A percentile compares a stretch with the other conserved stretches of the same genome.
Conservation (phyloP, 2,888 invertebrate genomes). For the Charanyca ferruginea region DNA sequence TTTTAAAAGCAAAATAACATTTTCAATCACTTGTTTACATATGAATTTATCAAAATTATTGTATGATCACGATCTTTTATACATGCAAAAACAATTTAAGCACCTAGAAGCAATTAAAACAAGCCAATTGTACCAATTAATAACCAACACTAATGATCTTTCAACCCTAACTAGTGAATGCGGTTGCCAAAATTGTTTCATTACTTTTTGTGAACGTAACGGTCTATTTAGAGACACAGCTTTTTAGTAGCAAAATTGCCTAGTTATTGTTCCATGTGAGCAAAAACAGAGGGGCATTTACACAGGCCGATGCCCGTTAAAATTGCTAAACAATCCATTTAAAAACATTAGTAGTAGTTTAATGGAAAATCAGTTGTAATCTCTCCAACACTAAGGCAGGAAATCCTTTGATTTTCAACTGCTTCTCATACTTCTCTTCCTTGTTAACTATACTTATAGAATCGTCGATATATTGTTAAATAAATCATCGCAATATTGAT, state of each 20-base stretch:
- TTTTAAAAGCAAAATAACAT: neutral
- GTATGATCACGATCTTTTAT: slow-evolving; percentile 2
- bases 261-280: slow-evolving; percentile 68
- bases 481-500: slow-evolving; percentile 54
- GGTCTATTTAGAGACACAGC: slow-evolving; percentile 69
- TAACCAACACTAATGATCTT: neutral
- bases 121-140: neutral
- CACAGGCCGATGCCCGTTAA: slow-evolving; percentile 61
- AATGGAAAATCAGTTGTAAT: slow-evolving; percentile 47
- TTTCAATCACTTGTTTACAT: neutral
- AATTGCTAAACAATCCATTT: slow-evolving; percentile 50
- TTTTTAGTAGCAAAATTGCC: slow-evolving; percentile 68
- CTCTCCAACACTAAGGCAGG: slow-evolving; percentile 12
- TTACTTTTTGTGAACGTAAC: slow-evolving; percentile 72
- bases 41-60: neutral
- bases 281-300: slow-evolving; percentile 70
- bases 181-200: slow-evolving; percentile 55
- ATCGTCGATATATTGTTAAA: slow-evolving; percentile 29
- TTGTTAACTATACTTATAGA: slow-evolving; percentile 40
- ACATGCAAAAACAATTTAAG: neutral
- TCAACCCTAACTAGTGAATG: slow-evolving; percentile 29
- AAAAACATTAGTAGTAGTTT: too few species aligned
- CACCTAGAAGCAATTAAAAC: neutral
- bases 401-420: slow-evolving; percentile 20
- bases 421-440: slow-evolving; percentile 32